These are phyloP conservation scores for Cochlearius cochlearius DNA, from an alignment of 2,113 vertebrate genomes.

Conservation along the genomic window DNA sequence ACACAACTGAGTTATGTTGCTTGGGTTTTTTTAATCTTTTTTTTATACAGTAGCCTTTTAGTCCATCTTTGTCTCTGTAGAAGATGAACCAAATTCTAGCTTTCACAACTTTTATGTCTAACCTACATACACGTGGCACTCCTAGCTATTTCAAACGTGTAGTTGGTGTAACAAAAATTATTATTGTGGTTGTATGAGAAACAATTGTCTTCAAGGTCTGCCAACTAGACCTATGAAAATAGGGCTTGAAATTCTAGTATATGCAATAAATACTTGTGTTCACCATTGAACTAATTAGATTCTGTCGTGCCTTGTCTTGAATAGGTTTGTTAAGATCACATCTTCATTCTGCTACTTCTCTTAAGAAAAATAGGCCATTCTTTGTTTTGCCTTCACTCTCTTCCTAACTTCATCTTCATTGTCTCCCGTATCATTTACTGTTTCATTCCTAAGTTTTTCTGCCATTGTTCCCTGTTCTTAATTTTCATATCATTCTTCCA, in stretches of 20 bases:
- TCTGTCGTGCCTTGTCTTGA: background rate
- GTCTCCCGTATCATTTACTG: background rate
- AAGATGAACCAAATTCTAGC: background rate
- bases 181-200: background rate
- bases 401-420: background rate
- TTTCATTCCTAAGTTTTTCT: background rate
- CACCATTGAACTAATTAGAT: background rate
- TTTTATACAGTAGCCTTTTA: background rate
- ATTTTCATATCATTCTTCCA: accelerated
- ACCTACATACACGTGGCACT: background rate
- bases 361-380: background rate
- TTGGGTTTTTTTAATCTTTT: background rate
- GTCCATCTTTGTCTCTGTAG: background rate
- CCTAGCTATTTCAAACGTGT: background rate
- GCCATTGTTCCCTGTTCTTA: background rate
- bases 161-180: background rate
- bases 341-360: background rate
- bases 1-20: background rate
- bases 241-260: background rate
- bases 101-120: background rate
- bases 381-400: background rate
- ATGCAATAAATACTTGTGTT: background rate
- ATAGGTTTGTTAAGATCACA: background rate
- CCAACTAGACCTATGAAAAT: background rate
- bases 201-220: background rate